These are phyloP conservation scores for Zoanthus sansibaricus DNA, from an alignment of 92 coral and sea anemone species.

Conservation along the genomic window DNA sequence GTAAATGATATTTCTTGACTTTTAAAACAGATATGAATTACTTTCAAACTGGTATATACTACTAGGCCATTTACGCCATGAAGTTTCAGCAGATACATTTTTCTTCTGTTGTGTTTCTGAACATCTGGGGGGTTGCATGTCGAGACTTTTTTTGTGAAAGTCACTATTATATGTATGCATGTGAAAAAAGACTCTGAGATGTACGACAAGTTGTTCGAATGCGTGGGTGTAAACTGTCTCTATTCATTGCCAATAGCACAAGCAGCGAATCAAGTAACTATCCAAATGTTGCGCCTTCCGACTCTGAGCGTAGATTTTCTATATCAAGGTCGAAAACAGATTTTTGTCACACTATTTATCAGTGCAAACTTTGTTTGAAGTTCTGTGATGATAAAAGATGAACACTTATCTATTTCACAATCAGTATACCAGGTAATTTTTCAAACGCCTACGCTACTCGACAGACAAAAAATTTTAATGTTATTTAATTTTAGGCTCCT, in stretches of 20 bases:
- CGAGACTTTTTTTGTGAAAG: background rate
- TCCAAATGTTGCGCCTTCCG: background rate
- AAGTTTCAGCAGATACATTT: background rate
- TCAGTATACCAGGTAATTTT: background rate
- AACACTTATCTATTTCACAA: background rate
- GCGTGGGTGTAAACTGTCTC: slow-evolving; percentile 31
- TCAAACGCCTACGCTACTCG: slow-evolving; percentile 21
- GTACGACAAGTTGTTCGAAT: slow-evolving; percentile 13
- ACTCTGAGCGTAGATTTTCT: background rate
- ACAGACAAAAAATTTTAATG: slow-evolving; percentile 34
- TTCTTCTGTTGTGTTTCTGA: background rate
- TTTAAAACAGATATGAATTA: background rate
- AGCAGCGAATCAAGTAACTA: background rate
- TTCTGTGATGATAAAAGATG: background rate
- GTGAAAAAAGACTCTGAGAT: background rate
- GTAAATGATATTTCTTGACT: background rate
- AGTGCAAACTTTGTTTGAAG: background rate
- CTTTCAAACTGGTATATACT: no score
- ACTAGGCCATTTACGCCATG: background rate
- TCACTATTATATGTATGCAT: background rate
- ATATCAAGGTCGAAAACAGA: background rate
- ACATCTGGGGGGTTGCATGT: background rate
- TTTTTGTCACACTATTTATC: background rate
- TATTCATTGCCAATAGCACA: background rate
- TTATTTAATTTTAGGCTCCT: slow-evolving; percentile 19